These are phyloP conservation scores for Monodelphis domestica DNA, from an alignment of 2,797 vertebrate species.

Conservation along the genomic window DNA sequence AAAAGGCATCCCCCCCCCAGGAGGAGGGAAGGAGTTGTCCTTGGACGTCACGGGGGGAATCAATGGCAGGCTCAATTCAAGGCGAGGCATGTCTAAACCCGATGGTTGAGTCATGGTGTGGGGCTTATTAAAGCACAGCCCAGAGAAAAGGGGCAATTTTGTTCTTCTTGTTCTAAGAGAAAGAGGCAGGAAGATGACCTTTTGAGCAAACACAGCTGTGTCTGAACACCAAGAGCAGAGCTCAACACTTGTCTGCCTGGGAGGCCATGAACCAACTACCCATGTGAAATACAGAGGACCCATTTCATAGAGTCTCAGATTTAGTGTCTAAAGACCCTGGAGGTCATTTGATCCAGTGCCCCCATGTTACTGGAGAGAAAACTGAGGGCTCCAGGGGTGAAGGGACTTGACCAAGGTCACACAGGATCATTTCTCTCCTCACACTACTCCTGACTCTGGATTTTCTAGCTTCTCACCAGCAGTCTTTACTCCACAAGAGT, in stretches of 20 bases:
- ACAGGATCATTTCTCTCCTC: background rate
- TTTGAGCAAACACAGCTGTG: background rate
- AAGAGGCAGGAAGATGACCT: background rate
- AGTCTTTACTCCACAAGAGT: background rate
- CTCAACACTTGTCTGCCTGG: fast-evolving
- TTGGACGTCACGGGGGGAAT: background rate
- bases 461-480: background rate
- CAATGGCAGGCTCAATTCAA: background rate
- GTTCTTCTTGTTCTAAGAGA: background rate
- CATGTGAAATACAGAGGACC: background rate
- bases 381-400: background rate
- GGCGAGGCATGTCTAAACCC: background rate
- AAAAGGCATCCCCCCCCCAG: background rate
- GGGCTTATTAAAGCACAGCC: conserved; percentile 58
- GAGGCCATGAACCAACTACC: background rate
- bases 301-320: background rate
- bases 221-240: background rate
- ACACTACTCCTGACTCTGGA: background rate
- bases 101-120: conserved; percentile 18
- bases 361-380: background rate
- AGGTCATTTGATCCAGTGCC: background rate
- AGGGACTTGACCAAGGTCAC: background rate
- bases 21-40: background rate
- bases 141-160: conserved; percentile 50
- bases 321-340: background rate